Base-by-base conservation (phyloP, 2,797 vertebrate species). In the Parotocinclus haroldoi region DNA sequence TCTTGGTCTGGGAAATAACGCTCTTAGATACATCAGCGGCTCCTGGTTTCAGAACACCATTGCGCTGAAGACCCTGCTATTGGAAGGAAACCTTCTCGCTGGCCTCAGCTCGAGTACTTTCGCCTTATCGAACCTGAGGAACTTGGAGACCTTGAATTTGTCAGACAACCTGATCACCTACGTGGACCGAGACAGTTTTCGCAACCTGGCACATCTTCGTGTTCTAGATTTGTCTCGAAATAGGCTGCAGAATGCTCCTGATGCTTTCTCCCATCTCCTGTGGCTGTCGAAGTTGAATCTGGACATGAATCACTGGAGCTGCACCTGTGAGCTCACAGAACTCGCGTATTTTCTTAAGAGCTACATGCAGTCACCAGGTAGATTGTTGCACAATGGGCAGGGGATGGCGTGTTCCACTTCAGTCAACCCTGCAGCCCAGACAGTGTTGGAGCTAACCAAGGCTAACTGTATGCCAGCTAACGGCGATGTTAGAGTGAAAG, bases 161-260 rank as follows among this genome's bases (percentile, higher is more conserved):
- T 91, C 90, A 3, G 86, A 89, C 71, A 93, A 93, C 74, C 82
- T 90, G 11, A 90, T 93, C 39, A 66, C 78, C 44, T 80, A 84
- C 57, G 68, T 93, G 51, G 86, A 80, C 13, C 76, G 71, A 66
- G 83, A 85, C 55, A 88, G 82, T 54, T 93, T 93, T 19, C 42
- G 12, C 40, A 79, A 84, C 0, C 69, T 93, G 61, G 74, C 75
- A 48, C 81, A 70, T 13, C 82, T 93, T 36, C 80, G 68, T 52
- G 86, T 79, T 52, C 76, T 93, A 64, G 90, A 93, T 74, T 85
- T 94, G 61, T 94, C 91, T 37, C 80, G 86, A 63, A 95, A 94
- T 74, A 85, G 75, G 10, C 61, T 94, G 68, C 77, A 76, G 8
- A 85, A 76, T 6, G 81, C 82, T 42, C 81, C 79, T 0, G 87